phyloP scores from a whole-genome alignment of 2,797 vertebrate species.

The Gymnothorax javanicus region DNA sequence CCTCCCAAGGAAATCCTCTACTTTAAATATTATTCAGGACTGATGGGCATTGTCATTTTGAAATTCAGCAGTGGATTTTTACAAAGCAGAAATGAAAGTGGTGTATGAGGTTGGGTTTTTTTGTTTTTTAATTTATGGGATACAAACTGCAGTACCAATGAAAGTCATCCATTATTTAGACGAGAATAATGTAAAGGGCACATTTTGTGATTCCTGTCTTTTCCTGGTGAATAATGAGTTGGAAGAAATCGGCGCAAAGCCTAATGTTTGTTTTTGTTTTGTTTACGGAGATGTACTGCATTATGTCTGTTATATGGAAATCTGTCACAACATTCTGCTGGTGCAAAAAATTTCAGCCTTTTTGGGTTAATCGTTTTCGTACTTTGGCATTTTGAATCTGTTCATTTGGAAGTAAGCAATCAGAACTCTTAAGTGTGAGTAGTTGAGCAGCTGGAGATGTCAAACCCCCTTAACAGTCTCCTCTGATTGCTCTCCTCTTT shows the following conservation, averaged over 20 bases:
- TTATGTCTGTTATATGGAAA: conserved; percentile 26
- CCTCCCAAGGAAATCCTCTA: neutral
- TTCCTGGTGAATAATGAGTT: conserved; percentile 34
- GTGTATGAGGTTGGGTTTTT: neutral
- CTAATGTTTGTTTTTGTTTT: conserved; percentile 45
- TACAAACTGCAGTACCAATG: neutral
- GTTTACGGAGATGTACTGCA: conserved; percentile 3
- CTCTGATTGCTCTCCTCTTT: neutral
- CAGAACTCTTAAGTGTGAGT: neutral
- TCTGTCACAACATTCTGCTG: neutral
- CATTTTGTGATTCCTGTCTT: conserved; percentile 13
- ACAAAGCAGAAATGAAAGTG: neutral
- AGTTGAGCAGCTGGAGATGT: neutral
- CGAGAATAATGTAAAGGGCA: neutral
- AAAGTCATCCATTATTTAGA: neutral
- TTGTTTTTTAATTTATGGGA: neutral
- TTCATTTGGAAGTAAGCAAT: neutral
- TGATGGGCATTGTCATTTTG: conserved; percentile 8
- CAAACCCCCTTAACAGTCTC: neutral
- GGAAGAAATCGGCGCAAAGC: conserved; percentile 52
- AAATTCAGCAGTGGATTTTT: conserved; percentile 10
- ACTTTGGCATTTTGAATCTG: neutral
- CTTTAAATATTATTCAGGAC: neutral
- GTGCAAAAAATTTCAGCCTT: neutral
- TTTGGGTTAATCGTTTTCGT: neutral